Evolutionary conservation across 1,140 invertebrate genomes (phyloP), one percentile per base, ranked within the genome.

Genomic region (Zeugodacus cucurbitae): DNA sequence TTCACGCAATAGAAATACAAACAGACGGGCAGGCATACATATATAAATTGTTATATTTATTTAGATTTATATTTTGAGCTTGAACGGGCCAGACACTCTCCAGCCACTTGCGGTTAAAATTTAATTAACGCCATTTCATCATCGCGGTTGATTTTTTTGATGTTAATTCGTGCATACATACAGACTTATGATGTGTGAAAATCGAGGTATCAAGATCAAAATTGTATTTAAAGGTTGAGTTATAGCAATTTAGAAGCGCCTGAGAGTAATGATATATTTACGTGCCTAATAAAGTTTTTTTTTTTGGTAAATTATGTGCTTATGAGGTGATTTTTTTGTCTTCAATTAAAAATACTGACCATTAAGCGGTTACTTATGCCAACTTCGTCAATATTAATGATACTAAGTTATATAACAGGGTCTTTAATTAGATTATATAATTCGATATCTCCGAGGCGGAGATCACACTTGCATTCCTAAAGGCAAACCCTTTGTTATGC

Each of bases 91-190:
- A 82, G 41, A 82, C 74, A 48, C 17, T 34, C 74, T 54, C n/a
- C 74, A 44, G 8, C 41, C 74, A 82, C n/a, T 82, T 82, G 74
- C n/a, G 74, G 74, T 48, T 82, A 2, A 48, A 82, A 82, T 82
- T 82, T 82, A 82, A 82, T 82, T 82, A 82, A 48, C 48, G 41
- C 17, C 22, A 44, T 48, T 48, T 48, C 74, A 48, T 82, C 41
- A 82, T 48, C 74, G 26, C 34, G 7, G 26, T 82, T 44, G n/a
- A 37, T 48, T 29, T 48, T 29, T 82, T 82, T 54, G 74, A 29
- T 29, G 74, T 26, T 26, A 8, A n/a, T 62, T 14, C n/a, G n/a
- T 26, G 58, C 54, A 57, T 57, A 11, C 11, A 57, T 57, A 57
- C 11, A 4, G 3, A 57, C 11, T 5, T 57, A 6, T 37, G 67